Conservation (phyloP, 2,113 vertebrate genomes). For the Phoxinus phoxinus region DNA sequence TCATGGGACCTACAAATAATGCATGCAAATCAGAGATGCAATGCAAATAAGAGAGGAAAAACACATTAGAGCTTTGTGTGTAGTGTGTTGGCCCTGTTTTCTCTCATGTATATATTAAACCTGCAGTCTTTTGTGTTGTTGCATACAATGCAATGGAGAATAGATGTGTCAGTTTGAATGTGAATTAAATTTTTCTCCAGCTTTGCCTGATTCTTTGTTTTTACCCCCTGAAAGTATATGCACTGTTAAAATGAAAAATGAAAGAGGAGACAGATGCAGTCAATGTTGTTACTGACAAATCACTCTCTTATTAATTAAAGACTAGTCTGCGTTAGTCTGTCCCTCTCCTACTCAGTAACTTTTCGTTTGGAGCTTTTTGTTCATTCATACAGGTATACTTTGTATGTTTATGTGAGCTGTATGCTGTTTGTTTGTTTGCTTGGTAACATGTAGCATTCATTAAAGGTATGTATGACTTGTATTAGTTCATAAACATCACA, state of each 20-base stretch:
- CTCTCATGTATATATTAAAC: constrained; percentile 21
- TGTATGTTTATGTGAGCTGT: constrained; percentile 29
- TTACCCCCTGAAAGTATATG: constrained; percentile 67
- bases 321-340: constrained; percentile 44
- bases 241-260: constrained; percentile 60
- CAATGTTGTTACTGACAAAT: constrained; percentile 57
- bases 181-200: constrained; percentile 9
- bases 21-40: constrained; percentile 41
- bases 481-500: neutral
- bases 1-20: constrained; percentile 41
- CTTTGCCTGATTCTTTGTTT: constrained; percentile 60
- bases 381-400: too few species aligned
- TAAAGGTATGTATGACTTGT: neutral
- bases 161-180: constrained; percentile 3
- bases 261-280: constrained; percentile 54
- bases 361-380: neutral
- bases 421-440: constrained; percentile 7
- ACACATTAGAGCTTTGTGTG: neutral
- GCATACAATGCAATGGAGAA: constrained; percentile 2
- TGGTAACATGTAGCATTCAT: neutral
- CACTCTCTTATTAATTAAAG: constrained; percentile 65
- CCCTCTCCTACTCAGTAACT: constrained; percentile 19
- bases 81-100: constrained; percentile 24
- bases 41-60: constrained; percentile 35
- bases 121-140: constrained; percentile 1